phyloP scores from a whole-genome alignment of 2,113 vertebrate species.

The Mellivora capensis region DNA sequence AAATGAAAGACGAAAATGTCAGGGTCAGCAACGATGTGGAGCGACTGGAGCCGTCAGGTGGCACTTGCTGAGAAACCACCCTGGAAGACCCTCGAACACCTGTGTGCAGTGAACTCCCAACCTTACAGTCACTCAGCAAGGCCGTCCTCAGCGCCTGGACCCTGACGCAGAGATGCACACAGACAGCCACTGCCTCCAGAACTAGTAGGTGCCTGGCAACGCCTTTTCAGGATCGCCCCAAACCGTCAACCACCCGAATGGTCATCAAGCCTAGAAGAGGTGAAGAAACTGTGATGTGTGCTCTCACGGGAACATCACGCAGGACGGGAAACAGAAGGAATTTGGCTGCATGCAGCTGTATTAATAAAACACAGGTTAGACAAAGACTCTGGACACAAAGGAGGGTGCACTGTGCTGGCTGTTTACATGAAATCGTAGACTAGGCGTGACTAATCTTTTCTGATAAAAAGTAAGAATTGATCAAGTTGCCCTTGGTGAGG shows the following conservation, averaged over 20 bases:
- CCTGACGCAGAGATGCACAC: accelerated
- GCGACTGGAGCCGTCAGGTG: accelerated
- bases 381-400: not conserved
- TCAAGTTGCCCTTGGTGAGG: not conserved
- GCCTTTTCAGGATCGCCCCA: not conserved
- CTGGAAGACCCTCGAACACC: not conserved
- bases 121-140: too few species aligned
- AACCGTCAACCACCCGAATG: not conserved
- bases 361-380: not conserved
- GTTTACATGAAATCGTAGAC: not conserved
- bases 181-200: not conserved
- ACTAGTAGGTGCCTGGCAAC: too few species aligned
- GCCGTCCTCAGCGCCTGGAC: accelerated
- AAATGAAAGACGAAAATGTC: accelerated
- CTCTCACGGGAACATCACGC: not conserved
- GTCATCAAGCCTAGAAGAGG: not conserved
- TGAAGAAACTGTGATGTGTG: not conserved
- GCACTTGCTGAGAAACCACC: accelerated
- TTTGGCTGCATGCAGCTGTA: too few species aligned
- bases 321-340: not conserved
- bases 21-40: not conserved
- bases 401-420: accelerated
- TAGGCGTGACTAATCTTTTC: not conserved
- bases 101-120: accelerated
- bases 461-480: not conserved